Conservation (phyloP, 2,888 invertebrate genomes). For the Rotaria sp. region DNA sequence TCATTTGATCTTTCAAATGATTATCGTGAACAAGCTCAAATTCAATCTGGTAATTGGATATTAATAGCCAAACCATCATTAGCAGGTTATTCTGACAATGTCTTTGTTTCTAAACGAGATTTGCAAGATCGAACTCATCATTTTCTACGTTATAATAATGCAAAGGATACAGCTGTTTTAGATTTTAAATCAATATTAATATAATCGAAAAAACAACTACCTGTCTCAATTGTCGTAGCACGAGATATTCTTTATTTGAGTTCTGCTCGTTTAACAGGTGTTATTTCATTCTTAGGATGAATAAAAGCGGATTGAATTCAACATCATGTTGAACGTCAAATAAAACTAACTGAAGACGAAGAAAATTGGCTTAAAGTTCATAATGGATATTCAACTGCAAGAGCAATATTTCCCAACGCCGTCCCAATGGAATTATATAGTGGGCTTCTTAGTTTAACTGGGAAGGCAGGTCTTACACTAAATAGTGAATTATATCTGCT, state of each 20-base stretch:
- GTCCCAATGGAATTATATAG: too few relatives aligned
- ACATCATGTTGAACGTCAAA: not conserved
- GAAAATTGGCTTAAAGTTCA: not conserved
- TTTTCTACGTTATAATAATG: not conserved
- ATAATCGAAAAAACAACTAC: not conserved
- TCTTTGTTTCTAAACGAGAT: not conserved
- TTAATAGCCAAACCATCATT: not conserved
- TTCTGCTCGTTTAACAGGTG: not conserved
- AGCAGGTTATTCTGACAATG: not conserved
- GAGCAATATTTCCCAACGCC: too few relatives aligned
- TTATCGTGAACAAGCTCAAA: not conserved
- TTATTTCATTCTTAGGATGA: not conserved
- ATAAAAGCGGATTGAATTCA: not conserved
- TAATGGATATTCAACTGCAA: too few relatives aligned
- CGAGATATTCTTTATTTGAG: not conserved
- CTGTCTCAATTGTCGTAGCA: not conserved
- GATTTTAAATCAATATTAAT: not conserved
- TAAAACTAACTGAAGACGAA: not conserved
- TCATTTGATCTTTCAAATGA: not conserved
- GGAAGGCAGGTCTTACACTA: too few relatives aligned
- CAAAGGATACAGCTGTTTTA: not conserved
- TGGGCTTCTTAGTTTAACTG: too few relatives aligned
- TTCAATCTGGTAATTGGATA: not conserved
- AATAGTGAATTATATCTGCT: too few relatives aligned
- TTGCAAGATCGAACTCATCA: not conserved